Percentiles rank a stretch among this genome's conserved stretches.
Evolutionary conservation across 2,113 vertebrate species (phyloP).

Genomic region (Callaeas wilsoni): DNA sequence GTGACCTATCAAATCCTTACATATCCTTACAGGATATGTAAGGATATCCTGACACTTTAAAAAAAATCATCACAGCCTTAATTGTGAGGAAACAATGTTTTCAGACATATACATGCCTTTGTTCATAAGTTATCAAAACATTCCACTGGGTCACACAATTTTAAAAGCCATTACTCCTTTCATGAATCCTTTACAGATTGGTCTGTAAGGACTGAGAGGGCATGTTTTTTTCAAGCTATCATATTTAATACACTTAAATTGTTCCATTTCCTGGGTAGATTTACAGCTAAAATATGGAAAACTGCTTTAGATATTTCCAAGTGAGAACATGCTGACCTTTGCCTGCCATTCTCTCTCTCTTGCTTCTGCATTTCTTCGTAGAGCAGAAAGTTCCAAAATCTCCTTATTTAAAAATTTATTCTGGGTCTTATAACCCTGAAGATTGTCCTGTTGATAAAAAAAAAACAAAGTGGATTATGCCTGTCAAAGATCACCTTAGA

Average conservation of each 20-base stretch:
- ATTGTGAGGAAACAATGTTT: neutral
- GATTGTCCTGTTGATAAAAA: conserved; percentile 80
- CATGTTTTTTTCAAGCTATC: neutral
- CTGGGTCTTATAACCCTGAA: conserved; percentile 94
- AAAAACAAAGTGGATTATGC: neutral
- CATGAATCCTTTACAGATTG: neutral
- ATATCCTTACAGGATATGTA: neutral
- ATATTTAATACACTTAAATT: neutral
- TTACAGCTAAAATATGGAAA: neutral
- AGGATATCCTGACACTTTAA: neutral
- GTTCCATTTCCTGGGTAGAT: neutral
- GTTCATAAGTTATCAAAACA: neutral
- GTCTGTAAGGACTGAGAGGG: neutral
- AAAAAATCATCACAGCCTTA: neutral
- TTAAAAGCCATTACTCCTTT: neutral
- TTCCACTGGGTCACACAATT: neutral
- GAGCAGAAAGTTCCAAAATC: conserved; percentile 90
- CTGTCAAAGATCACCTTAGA: neutral
- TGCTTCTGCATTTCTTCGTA: conserved; percentile 87
- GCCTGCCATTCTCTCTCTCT: conserved; percentile 86
- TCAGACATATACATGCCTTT: neutral
- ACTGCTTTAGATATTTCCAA: neutral
- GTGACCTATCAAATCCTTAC: neutral
- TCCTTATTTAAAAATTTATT: conserved; percentile 99
- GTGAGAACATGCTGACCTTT: conserved; percentile 77